Conservation (phyloP, 2,888 invertebrate species). For the Adelphocoris suturalis region DNA sequence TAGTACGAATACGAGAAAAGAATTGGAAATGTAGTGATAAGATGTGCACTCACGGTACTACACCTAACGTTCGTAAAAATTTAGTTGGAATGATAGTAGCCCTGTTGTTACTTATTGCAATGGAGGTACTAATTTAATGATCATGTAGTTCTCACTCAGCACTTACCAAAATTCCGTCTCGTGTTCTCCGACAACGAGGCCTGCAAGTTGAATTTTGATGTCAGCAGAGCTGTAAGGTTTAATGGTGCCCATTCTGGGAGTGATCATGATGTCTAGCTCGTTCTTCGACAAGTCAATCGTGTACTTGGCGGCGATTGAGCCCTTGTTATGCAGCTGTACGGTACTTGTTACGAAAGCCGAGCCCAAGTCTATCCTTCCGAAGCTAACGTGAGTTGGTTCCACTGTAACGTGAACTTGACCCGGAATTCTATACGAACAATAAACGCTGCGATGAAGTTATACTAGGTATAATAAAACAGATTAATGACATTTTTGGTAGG, state of each 20-base stretch:
- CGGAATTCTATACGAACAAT: conserved; percentile 75
- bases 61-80: too few species aligned
- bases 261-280: conserved; percentile 78
- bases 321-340: conserved; percentile 78
- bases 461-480: too few species aligned
- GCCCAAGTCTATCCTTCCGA: conserved; percentile 79
- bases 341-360: conserved; percentile 78
- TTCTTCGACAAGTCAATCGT: conserved; percentile 79
- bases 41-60: too few species aligned
- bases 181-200: conserved; percentile 78
- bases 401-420: conserved; percentile 77
- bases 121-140: too few species aligned
- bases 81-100: too few species aligned
- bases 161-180: conserved; percentile 79
- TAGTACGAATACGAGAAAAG: too few species aligned
- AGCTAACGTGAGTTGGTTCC: conserved; percentile 78
- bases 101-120: too few species aligned
- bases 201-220: conserved; percentile 78
- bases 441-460: neutral
- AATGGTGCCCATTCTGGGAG: conserved; percentile 79
- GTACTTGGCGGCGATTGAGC: conserved; percentile 78
- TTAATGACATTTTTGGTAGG: too few species aligned
- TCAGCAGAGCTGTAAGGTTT: conserved; percentile 76
- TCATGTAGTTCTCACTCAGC: neutral
- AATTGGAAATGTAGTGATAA: too few species aligned